Conservation (phyloP, 2,888 invertebrate species). For the Xylota segnis region DNA sequence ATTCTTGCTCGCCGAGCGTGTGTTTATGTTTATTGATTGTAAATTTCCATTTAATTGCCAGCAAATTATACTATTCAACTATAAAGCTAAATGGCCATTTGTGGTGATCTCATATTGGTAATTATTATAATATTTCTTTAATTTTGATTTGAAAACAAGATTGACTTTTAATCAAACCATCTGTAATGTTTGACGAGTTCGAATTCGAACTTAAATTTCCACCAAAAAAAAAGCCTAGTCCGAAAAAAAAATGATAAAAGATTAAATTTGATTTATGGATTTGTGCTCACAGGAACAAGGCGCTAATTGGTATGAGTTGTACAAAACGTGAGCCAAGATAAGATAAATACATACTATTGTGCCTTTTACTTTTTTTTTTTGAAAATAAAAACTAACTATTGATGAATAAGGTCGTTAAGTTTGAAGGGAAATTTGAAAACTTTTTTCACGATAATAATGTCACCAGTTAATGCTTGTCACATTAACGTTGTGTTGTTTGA, state of each 20-base stretch:
- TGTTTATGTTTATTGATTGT: conserved; percentile 60
- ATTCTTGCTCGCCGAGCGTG: not conserved
- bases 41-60: conserved; percentile 56
- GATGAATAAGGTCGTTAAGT: conserved; percentile 3
- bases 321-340: conserved; percentile 38
- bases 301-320: conserved; percentile 20
- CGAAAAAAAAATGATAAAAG: not conserved
- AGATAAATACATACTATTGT: conserved; percentile 22
- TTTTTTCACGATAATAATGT: not conserved
- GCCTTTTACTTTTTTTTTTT: not conserved
- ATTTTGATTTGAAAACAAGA: not conserved
- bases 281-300: conserved; percentile 22
- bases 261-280: conserved; percentile 39
- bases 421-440: not conserved
- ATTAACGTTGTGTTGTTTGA: not conserved
- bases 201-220: not conserved
- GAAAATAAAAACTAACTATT: not conserved
- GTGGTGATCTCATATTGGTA: conserved; percentile 57
- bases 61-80: conserved; percentile 28
- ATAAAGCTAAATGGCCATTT: conserved; percentile 26
- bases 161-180: not conserved
- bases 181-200: no score
- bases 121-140: not conserved
- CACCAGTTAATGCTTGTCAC: not conserved
- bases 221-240: not conserved